phyloP scores from a whole-genome alignment of 2,888 invertebrate genomes.

The Maniola hyperantus region DNA sequence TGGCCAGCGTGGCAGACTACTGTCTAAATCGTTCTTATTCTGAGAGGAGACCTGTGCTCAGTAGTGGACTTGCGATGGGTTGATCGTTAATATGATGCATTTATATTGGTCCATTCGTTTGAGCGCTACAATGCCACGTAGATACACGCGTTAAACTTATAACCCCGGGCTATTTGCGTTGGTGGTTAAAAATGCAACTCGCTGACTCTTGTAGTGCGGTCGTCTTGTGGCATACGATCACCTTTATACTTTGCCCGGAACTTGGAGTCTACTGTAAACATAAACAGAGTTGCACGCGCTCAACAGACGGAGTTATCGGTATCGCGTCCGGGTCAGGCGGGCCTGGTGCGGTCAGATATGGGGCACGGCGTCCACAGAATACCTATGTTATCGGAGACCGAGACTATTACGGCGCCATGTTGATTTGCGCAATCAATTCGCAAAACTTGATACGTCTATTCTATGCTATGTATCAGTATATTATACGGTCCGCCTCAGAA shows the following conservation, averaged over 20 bases:
- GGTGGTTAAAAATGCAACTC: neutral
- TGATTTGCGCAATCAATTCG: conserved; percentile 29
- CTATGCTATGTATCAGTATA: too few species aligned
- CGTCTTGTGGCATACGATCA: neutral
- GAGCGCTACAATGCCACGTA: too few species aligned
- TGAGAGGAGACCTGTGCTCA: too few species aligned
- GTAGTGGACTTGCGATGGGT: too few species aligned
- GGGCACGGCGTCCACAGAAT: conserved; percentile 43
- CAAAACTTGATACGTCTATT: conserved; percentile 8
- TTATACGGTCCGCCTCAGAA: too few species aligned
- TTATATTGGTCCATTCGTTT: too few species aligned
- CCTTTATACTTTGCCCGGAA: conserved; percentile 41
- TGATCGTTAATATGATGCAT: too few species aligned
- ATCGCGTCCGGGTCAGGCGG: conserved; percentile 66
- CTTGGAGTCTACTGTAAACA: conserved; percentile 52
- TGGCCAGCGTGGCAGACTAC: too few species aligned
- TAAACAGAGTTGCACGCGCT: conserved; percentile 62
- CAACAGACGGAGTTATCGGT: conserved; percentile 64
- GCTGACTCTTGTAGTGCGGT: neutral
- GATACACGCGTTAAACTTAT: too few species aligned
- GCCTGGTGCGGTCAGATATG: conserved; percentile 50
- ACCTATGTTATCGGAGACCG: conserved; percentile 37
- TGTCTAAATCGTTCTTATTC: too few species aligned
- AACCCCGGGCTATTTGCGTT: too few species aligned
- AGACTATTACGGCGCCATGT: conserved; percentile 39